phyloP scores from a whole-genome alignment of 1,140 invertebrate species.

The Drosophila pachea region DNA sequence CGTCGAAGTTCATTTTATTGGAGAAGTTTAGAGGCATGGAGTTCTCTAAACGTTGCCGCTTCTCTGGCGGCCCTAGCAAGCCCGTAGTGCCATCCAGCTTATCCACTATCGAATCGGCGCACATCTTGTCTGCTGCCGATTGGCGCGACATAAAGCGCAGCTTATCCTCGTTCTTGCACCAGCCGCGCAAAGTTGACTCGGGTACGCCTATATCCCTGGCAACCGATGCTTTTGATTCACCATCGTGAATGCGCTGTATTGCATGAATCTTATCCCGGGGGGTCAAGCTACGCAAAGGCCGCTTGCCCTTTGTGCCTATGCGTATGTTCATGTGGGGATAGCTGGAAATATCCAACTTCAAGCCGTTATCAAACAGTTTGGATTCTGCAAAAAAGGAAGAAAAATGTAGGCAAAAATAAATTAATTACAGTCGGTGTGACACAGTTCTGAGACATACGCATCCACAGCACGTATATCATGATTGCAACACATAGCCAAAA shows the following conservation, averaged over 20 bases:
- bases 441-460: conserved; percentile 46
- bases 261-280: conserved; percentile 88
- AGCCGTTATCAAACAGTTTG: conserved; percentile 78
- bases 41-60: conserved; percentile 79
- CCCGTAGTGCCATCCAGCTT: conserved; percentile 79
- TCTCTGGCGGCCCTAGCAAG: conserved; percentile 80
- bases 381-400: conserved; percentile 55
- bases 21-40: conserved; percentile 78
- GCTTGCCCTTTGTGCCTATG: conserved; percentile 82
- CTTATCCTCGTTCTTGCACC: conserved; percentile 91
- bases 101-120: conserved; percentile 63
- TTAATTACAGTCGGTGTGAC: conserved; percentile 44
- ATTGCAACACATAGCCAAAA: conserved; percentile 45
- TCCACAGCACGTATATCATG: conserved; percentile 27
- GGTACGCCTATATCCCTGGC: conserved; percentile 89
- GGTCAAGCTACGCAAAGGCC: conserved; percentile 85
- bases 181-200: conserved; percentile 89
- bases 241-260: conserved; percentile 88
- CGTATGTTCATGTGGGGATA: conserved; percentile 78
- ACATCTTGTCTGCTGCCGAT: conserved; percentile 82
- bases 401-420: conserved; percentile 29
- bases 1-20: conserved; percentile 76
- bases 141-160: conserved; percentile 85
- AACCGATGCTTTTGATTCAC: conserved; percentile 90
- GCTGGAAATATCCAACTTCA: conserved; percentile 79